Evolutionary conservation across 1,140 invertebrate genomes (phyloP).

Genomic region (Planococcus citri): DNA sequence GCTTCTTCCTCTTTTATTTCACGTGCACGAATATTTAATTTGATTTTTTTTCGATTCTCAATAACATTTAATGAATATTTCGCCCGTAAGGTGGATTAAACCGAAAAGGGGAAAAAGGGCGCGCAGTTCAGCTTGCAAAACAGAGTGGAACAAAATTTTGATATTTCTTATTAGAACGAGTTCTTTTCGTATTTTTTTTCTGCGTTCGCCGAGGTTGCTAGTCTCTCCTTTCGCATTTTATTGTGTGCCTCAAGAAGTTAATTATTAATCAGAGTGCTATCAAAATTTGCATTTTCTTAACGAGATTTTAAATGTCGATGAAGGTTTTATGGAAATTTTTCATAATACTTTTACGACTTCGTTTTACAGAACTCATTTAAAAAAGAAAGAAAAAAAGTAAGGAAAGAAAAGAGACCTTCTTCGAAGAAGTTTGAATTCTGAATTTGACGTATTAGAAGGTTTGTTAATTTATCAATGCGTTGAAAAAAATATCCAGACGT

Average conservation of each 20-base stretch:
- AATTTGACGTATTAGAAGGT: neutral
- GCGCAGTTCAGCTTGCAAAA: neutral
- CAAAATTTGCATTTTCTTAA: conserved; percentile 3
- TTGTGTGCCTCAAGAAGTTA: neutral
- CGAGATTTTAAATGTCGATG: conserved; percentile 6
- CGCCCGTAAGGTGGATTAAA: neutral
- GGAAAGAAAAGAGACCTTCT: neutral
- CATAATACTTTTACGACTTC: conserved; percentile 3
- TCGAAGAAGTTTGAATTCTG: neutral
- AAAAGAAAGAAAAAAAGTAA: too few species aligned
- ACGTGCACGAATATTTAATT: neutral
- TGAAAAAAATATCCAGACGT: neutral
- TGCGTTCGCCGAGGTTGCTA: too few species aligned
- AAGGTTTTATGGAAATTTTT: neutral
- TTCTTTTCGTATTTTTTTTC: too few species aligned
- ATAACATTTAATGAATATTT: conserved; percentile 7
- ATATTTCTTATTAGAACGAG: neutral
- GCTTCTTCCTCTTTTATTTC: too few species aligned
- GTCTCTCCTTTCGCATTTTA: neutral
- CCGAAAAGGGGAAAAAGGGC: neutral
- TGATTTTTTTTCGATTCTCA: neutral
- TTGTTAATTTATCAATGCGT: neutral
- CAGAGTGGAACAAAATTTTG: neutral
- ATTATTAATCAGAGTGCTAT: neutral
- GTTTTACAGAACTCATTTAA: neutral